phyloP scores from a whole-genome alignment of 2,888 invertebrate species.

The Andrena marginata region DNA sequence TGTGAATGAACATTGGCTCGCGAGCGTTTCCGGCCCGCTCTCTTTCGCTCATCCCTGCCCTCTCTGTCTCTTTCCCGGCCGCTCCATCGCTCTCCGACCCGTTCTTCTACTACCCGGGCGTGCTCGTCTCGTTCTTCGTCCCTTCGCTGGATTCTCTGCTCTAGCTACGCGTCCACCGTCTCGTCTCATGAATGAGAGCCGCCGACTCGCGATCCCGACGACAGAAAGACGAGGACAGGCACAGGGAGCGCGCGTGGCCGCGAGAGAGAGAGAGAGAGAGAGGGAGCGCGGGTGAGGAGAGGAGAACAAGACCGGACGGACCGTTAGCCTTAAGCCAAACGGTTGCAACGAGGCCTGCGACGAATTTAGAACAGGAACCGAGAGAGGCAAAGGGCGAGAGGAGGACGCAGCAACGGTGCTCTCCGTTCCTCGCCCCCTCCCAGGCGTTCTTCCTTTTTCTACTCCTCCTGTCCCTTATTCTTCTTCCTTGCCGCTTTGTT shows the following conservation, averaged over 20 bases:
- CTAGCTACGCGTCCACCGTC: constrained; percentile 70
- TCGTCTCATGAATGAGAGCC: constrained; percentile 84
- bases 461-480: constrained; percentile 68
- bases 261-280: constrained; percentile 55
- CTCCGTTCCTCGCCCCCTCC: constrained; percentile 33
- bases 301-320: constrained; percentile 65
- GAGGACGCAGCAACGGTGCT: constrained; percentile 52
- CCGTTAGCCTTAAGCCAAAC: constrained; percentile 77
- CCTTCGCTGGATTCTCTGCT: constrained; percentile 57
- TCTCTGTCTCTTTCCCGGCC: constrained; percentile 51
- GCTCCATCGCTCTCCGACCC: constrained; percentile 35
- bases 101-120: constrained; percentile 33
- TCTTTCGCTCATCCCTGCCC: constrained; percentile 58
- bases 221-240: constrained; percentile 35
- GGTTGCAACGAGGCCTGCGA: constrained; percentile 77
- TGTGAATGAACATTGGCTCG: constrained; percentile 85
- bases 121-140: constrained; percentile 5
- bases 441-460: constrained; percentile 42
- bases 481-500: constrained; percentile 78
- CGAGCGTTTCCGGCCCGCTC: constrained; percentile 83
- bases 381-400: constrained; percentile 60
- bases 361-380: constrained; percentile 79
- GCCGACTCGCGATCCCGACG: constrained; percentile 70
- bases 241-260: constrained; percentile 1
- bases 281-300: constrained; percentile 48